phyloP scores from a whole-genome alignment of 2,113 vertebrate species.

The Hydrolagus affinis region DNA sequence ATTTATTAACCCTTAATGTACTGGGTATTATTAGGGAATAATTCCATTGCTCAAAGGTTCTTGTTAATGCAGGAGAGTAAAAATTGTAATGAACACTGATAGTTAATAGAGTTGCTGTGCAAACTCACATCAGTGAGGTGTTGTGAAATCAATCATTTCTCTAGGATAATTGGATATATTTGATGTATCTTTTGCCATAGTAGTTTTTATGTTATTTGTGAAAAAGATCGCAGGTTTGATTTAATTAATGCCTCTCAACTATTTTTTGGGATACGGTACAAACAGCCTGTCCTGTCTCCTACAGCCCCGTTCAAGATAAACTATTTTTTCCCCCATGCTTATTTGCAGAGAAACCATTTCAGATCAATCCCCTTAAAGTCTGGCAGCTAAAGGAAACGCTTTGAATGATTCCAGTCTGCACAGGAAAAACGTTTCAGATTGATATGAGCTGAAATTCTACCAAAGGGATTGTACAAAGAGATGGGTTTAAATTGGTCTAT shows the following conservation, averaged over 20 bases:
- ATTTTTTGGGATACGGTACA: neutral
- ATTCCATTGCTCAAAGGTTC: neutral
- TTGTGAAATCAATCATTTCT: neutral
- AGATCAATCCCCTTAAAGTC: neutral
- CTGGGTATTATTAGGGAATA: neutral
- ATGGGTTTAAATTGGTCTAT: conserved; percentile 25
- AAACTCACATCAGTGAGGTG: neutral
- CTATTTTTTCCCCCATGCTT: too few relatives aligned
- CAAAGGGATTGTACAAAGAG: neutral
- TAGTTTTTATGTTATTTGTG: neutral
- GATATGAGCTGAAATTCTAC: conserved; percentile 33
- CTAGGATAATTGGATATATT: too few relatives aligned
- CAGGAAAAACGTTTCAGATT: conserved; percentile 6
- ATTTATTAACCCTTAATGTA: neutral
- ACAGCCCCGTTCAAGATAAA: neutral
- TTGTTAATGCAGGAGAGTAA: neutral
- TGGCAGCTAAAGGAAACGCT: conserved; percentile 9
- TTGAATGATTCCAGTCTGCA: conserved; percentile 33
- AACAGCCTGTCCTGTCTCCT: neutral
- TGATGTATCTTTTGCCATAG: neutral
- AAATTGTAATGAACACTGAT: neutral
- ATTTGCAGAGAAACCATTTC: neutral
- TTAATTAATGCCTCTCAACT: neutral
- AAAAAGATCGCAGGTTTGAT: neutral
- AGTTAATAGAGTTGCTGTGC: neutral